Percentiles rank a stretch among this genome's conserved stretches.
These are phyloP conservation scores for Sesamia nonagrioides DNA, from an alignment of 1,140 invertebrate genomes.

Conservation along the genomic window DNA sequence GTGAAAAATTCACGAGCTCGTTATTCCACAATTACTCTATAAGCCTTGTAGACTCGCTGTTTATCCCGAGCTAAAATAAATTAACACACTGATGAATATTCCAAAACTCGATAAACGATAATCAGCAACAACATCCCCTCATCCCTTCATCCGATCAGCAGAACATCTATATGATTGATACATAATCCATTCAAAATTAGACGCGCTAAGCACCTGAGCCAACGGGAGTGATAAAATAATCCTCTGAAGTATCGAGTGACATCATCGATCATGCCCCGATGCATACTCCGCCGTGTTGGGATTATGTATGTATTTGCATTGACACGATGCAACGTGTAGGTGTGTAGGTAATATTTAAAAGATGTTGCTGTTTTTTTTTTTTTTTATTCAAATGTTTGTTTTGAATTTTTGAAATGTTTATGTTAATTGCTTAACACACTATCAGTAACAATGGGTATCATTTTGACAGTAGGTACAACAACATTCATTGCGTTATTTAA, in stretches of 20 bases:
- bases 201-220: constrained; percentile 22
- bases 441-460: no score
- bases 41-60: no score
- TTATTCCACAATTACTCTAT: no score
- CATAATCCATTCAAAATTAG: constrained; percentile 48
- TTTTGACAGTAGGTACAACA: no score
- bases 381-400: neutral
- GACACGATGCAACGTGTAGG: neutral
- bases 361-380: neutral
- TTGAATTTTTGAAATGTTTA: no score
- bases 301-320: constrained; percentile 10
- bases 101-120: neutral
- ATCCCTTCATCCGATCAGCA: constrained; percentile 7
- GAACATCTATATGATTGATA: constrained; percentile 28
- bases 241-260: constrained; percentile 14
- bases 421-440: no score
- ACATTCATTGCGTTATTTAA: no score
- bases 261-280: constrained; percentile 31
- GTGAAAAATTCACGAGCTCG: no score
- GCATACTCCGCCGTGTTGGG: neutral
- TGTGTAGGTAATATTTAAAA: neutral
- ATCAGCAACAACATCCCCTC: constrained; percentile 14
- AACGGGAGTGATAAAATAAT: constrained; percentile 42
- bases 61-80: neutral
- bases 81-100: neutral